Percentiles rank a stretch among this genome's conserved stretches.
Conservation (phyloP, 2,797 vertebrate genomes). For the Spinus olivaceus region DNA sequence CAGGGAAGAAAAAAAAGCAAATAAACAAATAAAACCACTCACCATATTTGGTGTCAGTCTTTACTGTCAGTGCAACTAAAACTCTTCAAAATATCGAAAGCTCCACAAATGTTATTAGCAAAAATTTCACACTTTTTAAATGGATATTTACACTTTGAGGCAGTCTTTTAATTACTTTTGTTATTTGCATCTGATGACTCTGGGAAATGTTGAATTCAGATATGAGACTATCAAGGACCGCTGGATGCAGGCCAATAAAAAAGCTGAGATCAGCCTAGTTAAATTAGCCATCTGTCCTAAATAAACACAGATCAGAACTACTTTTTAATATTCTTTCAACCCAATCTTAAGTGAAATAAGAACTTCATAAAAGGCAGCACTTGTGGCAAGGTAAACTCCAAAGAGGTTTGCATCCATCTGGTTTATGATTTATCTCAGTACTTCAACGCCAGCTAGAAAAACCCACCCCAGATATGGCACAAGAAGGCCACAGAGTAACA, state of each 20-base stretch:
- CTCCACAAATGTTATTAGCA: background rate
- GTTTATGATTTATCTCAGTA: background rate
- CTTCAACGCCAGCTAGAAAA: background rate
- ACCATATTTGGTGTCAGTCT: conserved; percentile 49
- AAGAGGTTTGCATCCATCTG: background rate
- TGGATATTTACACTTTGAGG: conserved; percentile 36
- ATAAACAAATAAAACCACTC: conserved; percentile 20
- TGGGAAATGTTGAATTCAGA: background rate
- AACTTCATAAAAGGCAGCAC: background rate
- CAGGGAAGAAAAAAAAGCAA: background rate
- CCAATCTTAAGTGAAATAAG: background rate
- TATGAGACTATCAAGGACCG: background rate
- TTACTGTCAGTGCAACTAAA: conserved; percentile 32
- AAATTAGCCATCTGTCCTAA: conserved; percentile 6
- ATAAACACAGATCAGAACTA: background rate
- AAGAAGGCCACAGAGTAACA: background rate
- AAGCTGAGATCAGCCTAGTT: conserved; percentile 4
- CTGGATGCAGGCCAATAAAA: background rate
- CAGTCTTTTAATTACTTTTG: conserved; percentile 54
- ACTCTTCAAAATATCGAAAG: conserved; percentile 21
- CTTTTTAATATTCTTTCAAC: background rate
- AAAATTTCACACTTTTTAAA: conserved; percentile 8
- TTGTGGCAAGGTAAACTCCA: background rate
- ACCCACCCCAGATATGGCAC: background rate
- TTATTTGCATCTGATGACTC: background rate